Percentiles rank a stretch among this genome's conserved stretches.
phyloP scores from a whole-genome alignment of 1,140 invertebrate species.

The Drosophila triauraria region DNA sequence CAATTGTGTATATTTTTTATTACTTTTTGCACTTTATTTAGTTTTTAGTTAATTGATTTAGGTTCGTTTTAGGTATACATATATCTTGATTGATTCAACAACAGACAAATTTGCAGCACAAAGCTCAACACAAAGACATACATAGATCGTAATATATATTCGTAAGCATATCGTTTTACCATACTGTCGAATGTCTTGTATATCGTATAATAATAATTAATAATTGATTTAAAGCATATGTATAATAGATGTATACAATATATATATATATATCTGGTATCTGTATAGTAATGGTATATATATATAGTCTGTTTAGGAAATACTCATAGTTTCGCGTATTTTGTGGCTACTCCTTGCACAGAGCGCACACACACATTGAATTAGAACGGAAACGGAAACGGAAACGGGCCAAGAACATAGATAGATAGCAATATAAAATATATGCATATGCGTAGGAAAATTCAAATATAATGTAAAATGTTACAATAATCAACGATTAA shows the following conservation, averaged over 20 bases:
- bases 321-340: constrained; percentile 58
- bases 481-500: constrained; percentile 78
- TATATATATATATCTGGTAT: constrained; percentile 45
- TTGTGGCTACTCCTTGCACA: constrained; percentile 32
- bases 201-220: constrained; percentile 78
- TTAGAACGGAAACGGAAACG: constrained; percentile 22
- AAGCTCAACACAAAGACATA: constrained; percentile 55
- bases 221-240: constrained; percentile 82
- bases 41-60: constrained; percentile 75
- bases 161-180: constrained; percentile 77
- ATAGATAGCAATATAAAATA: constrained; percentile 33
- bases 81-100: constrained; percentile 59
- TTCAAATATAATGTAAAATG: constrained; percentile 49
- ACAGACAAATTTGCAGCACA: constrained; percentile 48
- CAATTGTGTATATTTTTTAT: constrained; percentile 36
- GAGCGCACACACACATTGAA: constrained; percentile 28
- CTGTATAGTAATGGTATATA: constrained; percentile 55
- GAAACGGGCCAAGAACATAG: constrained; percentile 20
- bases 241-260: constrained; percentile 56
- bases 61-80: constrained; percentile 66
- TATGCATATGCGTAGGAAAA: constrained; percentile 39
- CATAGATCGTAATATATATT: constrained; percentile 64
- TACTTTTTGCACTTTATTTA: constrained; percentile 73
- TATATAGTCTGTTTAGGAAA: constrained; percentile 80
- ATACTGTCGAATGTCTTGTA: constrained; percentile 82